phyloP scores from a whole-genome alignment of 1,140 invertebrate species.

The Cheumatopsyche charites region DNA sequence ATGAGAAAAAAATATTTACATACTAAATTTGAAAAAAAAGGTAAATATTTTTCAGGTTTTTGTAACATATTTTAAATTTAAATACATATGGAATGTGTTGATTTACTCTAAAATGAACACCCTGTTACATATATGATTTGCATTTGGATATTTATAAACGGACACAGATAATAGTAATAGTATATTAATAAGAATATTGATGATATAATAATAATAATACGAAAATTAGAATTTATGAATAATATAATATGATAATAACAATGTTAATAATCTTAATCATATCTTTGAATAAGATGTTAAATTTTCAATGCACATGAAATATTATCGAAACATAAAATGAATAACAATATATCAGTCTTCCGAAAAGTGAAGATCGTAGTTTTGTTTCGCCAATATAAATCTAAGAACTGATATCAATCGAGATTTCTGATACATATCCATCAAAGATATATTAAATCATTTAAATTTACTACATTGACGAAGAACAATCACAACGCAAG shows the following conservation, averaged over 20 bases:
- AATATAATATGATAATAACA: not conserved
- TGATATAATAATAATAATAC: no score
- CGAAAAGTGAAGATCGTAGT: slow-evolving; percentile 4
- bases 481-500: slow-evolving; percentile 34
- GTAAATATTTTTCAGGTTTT: no score
- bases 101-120: slow-evolving; percentile 11
- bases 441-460: slow-evolving; percentile 3
- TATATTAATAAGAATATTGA: not conserved
- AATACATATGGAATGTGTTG: no score
- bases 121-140: slow-evolving; percentile 21
- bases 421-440: not conserved
- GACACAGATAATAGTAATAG: not conserved
- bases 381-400: not conserved
- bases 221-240: slow-evolving; percentile 20
- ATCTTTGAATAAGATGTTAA: no score
- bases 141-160: not conserved
- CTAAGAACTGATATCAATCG: not conserved
- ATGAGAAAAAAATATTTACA: no score
- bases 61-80: no score
- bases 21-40: no score
- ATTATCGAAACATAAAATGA: not conserved
- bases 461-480: slow-evolving; percentile 32
- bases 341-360: slow-evolving; percentile 30
- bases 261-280: no score
- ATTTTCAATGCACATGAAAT: no score